A percentile compares a stretch with the other conserved stretches of the same genome.
phyloP scores from a whole-genome alignment of 2,888 invertebrate species.

The Brachyopa scutellaris region DNA sequence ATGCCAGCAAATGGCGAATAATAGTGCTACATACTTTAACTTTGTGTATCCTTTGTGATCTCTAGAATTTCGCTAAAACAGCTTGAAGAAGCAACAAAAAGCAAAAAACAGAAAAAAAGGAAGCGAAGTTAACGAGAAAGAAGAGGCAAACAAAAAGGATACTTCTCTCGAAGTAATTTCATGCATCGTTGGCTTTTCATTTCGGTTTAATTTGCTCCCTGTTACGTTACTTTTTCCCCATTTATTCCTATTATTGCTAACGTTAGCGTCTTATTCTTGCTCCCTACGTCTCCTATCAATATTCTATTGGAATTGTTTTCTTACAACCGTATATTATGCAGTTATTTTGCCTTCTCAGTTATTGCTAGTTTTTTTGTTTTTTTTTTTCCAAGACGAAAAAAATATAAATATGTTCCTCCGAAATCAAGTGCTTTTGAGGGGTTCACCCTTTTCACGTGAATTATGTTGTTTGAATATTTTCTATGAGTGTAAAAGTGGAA shows the following conservation, averaged over 20 bases:
- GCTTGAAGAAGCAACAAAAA: constrained; percentile 30
- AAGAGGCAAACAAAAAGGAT: constrained; percentile 13
- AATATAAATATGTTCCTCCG: neutral
- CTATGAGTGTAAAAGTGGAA: too few species aligned
- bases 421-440: neutral
- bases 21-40: constrained; percentile 28
- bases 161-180: constrained; percentile 77
- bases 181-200: constrained; percentile 80
- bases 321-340: constrained; percentile 25
- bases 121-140: neutral
- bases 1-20: constrained; percentile 18
- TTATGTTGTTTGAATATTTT: too few species aligned
- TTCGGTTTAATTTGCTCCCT: constrained; percentile 79
- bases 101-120: neutral
- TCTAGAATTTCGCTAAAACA: constrained; percentile 28
- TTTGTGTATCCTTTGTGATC: constrained; percentile 50
- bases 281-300: constrained; percentile 39
- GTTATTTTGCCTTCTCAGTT: constrained; percentile 7
- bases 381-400: constrained; percentile 14
- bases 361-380: constrained; percentile 12
- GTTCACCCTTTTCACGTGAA: too few species aligned
- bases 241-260: constrained; percentile 36
- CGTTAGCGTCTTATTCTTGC: constrained; percentile 31
- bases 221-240: constrained; percentile 40
- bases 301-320: constrained; percentile 35